phyloP scores from a whole-genome alignment of 2,888 invertebrate species.

The Exephanes ischioxanthus region DNA sequence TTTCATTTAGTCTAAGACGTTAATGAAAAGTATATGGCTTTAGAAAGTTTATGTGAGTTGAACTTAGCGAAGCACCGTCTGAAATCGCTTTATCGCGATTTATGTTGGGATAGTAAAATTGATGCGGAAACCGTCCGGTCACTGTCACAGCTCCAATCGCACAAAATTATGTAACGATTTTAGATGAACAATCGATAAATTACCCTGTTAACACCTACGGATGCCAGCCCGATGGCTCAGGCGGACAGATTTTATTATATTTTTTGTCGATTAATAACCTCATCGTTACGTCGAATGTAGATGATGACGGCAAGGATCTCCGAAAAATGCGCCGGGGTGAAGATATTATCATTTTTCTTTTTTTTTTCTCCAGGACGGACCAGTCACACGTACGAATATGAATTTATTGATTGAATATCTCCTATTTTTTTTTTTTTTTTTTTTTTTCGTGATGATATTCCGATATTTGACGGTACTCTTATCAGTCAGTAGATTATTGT shows the following conservation, averaged over 20 bases:
- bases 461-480: constrained; percentile 42
- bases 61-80: too few relatives aligned
- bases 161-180: constrained; percentile 3
- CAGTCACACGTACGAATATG: constrained; percentile 47
- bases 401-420: constrained; percentile 36
- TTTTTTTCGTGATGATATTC: constrained; percentile 13
- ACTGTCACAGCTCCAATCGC: not conserved
- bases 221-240: not conserved
- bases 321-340: constrained; percentile 2
- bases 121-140: too few relatives aligned
- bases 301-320: constrained; percentile 1
- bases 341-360: constrained; percentile 11
- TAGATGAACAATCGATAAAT: constrained; percentile 20
- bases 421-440: constrained; percentile 9
- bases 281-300: constrained; percentile 42
- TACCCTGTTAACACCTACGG: constrained; percentile 46
- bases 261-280: not conserved
- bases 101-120: not conserved
- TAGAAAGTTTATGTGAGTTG: too few relatives aligned
- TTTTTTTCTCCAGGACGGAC: constrained; percentile 50
- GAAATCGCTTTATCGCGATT: too few relatives aligned
- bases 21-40: not conserved
- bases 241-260: too few relatives aligned
- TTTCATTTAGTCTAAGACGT: not conserved
- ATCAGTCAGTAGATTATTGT: constrained; percentile 50